phyloP scores from a whole-genome alignment of 1,140 invertebrate species.

The Drosophila kohkoa region DNA sequence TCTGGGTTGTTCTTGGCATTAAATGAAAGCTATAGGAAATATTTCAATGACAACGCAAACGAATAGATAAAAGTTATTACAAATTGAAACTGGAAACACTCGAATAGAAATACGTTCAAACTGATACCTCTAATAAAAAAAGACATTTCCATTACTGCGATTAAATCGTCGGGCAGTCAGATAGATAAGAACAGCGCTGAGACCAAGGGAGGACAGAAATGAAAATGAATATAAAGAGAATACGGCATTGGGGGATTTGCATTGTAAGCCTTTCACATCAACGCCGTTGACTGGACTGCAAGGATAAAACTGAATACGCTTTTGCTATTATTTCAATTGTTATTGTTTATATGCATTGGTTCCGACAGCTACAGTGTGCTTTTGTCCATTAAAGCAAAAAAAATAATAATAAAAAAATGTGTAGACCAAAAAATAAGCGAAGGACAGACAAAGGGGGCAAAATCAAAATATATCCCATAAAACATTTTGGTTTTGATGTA shows the following conservation, averaged over 20 bases:
- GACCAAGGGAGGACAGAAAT: not conserved
- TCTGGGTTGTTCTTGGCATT: too few species aligned
- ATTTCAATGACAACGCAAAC: too few species aligned
- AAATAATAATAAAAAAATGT: constrained; percentile 20
- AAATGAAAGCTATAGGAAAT: too few species aligned
- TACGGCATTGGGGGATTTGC: constrained; percentile 38
- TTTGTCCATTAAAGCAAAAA: constrained; percentile 36
- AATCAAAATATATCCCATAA: constrained; percentile 49
- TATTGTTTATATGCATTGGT: constrained; percentile 81
- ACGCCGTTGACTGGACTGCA: constrained; percentile 25
- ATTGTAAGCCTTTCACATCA: constrained; percentile 40
- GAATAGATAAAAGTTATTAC: constrained; percentile 64
- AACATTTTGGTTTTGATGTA: constrained; percentile 57
- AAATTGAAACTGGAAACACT: constrained; percentile 51
- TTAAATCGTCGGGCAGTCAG: constrained; percentile 65
- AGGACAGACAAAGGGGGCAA: not conserved
- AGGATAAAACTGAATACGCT: constrained; percentile 47
- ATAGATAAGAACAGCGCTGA: not conserved
- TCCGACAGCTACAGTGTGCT: constrained; percentile 6
- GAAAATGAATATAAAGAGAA: constrained; percentile 21
- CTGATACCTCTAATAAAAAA: constrained; percentile 77
- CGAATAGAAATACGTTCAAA: constrained; percentile 47
- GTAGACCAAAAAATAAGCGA: not conserved
- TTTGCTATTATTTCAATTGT: constrained; percentile 77
- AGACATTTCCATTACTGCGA: constrained; percentile 80